phyloP scores from a whole-genome alignment of 2,113 vertebrate species.

The Uropsilus gracilis region DNA sequence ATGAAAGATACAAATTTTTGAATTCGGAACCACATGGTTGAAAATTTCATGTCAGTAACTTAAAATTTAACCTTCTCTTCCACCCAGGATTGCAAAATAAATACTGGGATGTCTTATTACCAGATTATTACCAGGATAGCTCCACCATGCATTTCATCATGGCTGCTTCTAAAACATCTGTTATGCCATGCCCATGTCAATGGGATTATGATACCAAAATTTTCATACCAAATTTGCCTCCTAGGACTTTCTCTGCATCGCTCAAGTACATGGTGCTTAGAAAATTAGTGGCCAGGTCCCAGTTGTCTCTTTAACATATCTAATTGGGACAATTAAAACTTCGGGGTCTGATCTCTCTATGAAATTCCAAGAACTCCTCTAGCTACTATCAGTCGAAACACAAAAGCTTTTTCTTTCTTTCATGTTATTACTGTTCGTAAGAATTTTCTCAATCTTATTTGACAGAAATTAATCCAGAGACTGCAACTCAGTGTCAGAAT shows the following conservation, averaged over 20 bases:
- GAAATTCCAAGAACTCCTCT: not conserved
- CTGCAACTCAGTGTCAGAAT: not conserved
- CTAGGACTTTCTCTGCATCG: not conserved
- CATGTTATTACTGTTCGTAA: not conserved
- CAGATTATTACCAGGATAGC: not conserved
- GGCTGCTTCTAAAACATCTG: not conserved
- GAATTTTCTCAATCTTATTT: not conserved
- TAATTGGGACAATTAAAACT: not conserved
- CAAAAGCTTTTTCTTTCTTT: not conserved
- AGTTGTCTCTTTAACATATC: not conserved
- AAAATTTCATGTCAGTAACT: not conserved
- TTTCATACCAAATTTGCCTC: not conserved
- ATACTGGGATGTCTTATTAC: rapidly evolving
- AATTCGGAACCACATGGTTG: not conserved
- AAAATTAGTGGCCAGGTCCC: not conserved
- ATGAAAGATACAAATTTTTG: not conserved
- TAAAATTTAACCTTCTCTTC: not conserved
- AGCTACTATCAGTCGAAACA: not conserved
- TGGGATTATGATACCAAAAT: not conserved
- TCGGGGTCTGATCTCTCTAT: not conserved
- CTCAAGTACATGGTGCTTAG: not conserved
- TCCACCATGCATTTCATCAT: not conserved
- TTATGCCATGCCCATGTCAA: not conserved
- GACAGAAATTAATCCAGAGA: not conserved
- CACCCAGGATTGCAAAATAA: not conserved